phyloP scores from a whole-genome alignment of 2,888 invertebrate genomes.

The Drosophila ezoana region DNA sequence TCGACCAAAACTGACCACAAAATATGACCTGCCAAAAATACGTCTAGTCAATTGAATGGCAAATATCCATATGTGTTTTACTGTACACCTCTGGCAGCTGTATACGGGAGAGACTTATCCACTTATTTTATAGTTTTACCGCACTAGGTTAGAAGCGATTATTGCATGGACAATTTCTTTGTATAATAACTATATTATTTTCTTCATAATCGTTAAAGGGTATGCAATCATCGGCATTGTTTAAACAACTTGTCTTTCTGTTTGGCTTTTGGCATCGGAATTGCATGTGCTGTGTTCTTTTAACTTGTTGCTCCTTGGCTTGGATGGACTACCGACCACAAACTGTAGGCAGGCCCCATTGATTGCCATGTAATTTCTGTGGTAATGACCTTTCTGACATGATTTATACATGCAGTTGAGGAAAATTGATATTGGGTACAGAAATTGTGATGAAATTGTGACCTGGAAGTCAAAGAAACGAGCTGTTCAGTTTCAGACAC shows the following conservation, averaged over 20 bases:
- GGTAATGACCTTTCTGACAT: slow-evolving; percentile 44
- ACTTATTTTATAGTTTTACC: background rate
- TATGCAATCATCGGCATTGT: slow-evolving; percentile 9
- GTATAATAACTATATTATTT: background rate
- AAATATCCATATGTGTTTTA: background rate
- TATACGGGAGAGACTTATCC: no score
- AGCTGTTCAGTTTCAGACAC: background rate
- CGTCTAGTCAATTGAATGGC: background rate
- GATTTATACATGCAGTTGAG: slow-evolving; percentile 33
- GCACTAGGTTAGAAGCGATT: background rate
- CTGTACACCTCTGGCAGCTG: background rate
- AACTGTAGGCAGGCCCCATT: slow-evolving; percentile 35
- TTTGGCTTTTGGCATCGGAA: background rate
- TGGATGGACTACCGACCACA: slow-evolving; percentile 39
- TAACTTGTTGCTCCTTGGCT: slow-evolving; percentile 49
- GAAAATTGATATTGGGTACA: slow-evolving; percentile 25
- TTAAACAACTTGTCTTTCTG: background rate
- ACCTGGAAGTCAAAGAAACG: background rate
- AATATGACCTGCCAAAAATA: slow-evolving; percentile 9
- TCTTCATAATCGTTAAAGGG: slow-evolving; percentile 11
- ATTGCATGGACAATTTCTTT: no score
- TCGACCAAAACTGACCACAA: slow-evolving; percentile 23
- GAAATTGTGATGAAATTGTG: slow-evolving; percentile 4
- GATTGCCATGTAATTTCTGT: slow-evolving; percentile 40
- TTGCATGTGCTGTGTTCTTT: slow-evolving; percentile 23